Base-by-base conservation (phyloP, 2,113 vertebrate genomes). In the Leptosomus discolor region DNA sequence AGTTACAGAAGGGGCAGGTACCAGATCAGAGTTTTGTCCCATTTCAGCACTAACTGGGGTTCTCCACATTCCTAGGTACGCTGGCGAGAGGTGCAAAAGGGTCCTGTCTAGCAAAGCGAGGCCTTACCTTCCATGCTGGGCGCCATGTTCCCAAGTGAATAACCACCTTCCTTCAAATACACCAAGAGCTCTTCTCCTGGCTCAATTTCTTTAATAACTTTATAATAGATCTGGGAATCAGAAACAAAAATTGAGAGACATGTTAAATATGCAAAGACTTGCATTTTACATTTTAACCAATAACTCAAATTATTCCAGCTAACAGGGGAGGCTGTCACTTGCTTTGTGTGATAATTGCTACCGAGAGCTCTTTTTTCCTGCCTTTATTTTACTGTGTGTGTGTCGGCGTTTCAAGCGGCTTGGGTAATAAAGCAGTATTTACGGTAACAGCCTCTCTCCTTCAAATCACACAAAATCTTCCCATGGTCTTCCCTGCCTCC, bases 121-220 rank as follows among this genome's bases (percentile, higher is more conserved):
- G 96, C 98, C 99, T 99, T 98, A 99, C 99, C 99, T 98, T 99
- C 99, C 92, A 99, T 98, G 97, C 98, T 98, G 89, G 99, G 99
- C 37, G 99, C 99, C 99, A 99, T 99, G 67, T 99, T 98, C 97
- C 99, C 99, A 63, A 99, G 99, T 11, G 99, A 98, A 97, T 99
- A 99, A 94, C 98, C 97, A 37, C 99, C 99, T 97, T 99, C 99
- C 98, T 99, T 99, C 99, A 99, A 98, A 79, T 99, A 99, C 96
- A 99, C 99, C 97, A 99, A 97, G 83, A 99, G 98, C 98, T 99
- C 99, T 98, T 99, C 99, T 88, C 99, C 99, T 3, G 99, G 98
- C 96, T 99, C 99, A 70, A 99, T 99, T 97, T 99, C 99, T 97
- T 99, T 99, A 95, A 99, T 99, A 97, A 99, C 99, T 98, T 99